Conservation (phyloP, 2,888 invertebrate species). For the Adineta ricciae region DNA sequence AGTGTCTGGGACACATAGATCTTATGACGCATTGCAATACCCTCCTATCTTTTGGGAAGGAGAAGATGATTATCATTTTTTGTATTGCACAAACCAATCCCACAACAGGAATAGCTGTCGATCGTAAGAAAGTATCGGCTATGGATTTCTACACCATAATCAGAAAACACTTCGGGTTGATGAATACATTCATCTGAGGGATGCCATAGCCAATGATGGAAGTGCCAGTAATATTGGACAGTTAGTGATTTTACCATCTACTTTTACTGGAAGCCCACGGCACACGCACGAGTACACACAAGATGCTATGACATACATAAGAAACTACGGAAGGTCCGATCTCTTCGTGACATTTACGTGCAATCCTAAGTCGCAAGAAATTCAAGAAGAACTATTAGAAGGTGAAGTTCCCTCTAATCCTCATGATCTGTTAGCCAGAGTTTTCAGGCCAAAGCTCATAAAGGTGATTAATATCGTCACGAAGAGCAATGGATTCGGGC, state of each 20-base stretch:
- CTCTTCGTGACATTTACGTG: slow-evolving; percentile 43
- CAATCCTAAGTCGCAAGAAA: slow-evolving; percentile 42
- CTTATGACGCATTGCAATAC: slow-evolving; percentile 48
- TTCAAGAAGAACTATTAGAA: slow-evolving; percentile 32
- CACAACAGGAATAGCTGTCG: slow-evolving; percentile 36
- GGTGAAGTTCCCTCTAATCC: neutral
- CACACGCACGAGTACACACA: slow-evolving; percentile 39
- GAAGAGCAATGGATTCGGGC: slow-evolving; percentile 37
- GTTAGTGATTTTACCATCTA: neutral
- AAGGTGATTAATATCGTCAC: slow-evolving; percentile 31
- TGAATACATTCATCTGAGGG: neutral
- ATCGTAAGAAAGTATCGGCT: slow-evolving; percentile 39
- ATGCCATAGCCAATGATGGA: slow-evolving; percentile 17
- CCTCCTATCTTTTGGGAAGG: slow-evolving; percentile 43
- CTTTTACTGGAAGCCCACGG: slow-evolving; percentile 42
- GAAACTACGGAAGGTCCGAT: slow-evolving; percentile 38
- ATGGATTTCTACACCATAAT: slow-evolving; percentile 38
- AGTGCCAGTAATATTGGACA: neutral
- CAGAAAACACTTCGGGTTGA: slow-evolving; percentile 37
- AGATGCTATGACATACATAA: slow-evolving; percentile 40
- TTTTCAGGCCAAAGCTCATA: slow-evolving; percentile 35
- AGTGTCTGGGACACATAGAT: slow-evolving; percentile 39
- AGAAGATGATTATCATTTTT: slow-evolving; percentile 36
- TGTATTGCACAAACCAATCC: slow-evolving; percentile 35
- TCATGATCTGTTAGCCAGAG: slow-evolving; percentile 21